Evolutionary conservation across 2,888 invertebrate genomes (phyloP).

Genomic region (Drosophila tripunctata): DNA sequence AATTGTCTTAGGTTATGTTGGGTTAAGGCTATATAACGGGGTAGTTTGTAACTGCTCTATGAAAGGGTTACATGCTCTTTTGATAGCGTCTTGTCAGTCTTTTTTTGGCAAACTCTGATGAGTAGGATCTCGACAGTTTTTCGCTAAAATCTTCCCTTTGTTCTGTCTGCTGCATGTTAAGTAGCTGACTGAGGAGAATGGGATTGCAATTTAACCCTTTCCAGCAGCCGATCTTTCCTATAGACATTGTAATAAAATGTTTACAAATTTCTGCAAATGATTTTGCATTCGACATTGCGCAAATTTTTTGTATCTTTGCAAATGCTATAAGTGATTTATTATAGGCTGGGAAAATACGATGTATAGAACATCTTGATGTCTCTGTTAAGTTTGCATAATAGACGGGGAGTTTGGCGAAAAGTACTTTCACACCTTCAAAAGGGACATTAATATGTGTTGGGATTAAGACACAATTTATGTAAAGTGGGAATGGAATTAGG

Average conservation of each 20-base stretch:
- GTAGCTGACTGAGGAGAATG: conserved; percentile 49
- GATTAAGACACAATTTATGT: background rate
- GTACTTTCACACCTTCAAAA: conserved; percentile 4
- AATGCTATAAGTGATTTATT: conserved; percentile 58
- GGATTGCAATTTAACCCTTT: conserved; percentile 17
- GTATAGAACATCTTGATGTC: conserved; percentile 34
- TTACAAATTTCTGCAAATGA: conserved; percentile 76
- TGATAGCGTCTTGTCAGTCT: conserved; percentile 40
- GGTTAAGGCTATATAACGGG: conserved; percentile 7
- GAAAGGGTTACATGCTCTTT: conserved; percentile 44
- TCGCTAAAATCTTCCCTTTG: conserved; percentile 42
- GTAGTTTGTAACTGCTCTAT: conserved; percentile 3
- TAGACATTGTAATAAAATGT: conserved; percentile 67
- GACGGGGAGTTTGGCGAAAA: background rate
- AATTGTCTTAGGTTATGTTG: conserved; percentile 10
- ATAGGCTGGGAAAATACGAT: conserved; percentile 41
- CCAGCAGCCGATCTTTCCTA: too few species aligned
- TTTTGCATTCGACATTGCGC: conserved; percentile 58
- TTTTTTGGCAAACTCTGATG: conserved; percentile 14
- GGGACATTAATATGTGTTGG: conserved; percentile 18
- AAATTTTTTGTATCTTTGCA: conserved; percentile 6
- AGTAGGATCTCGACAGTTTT: conserved; percentile 33
- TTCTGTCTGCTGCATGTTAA: conserved; percentile 48
- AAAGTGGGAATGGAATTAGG: background rate
- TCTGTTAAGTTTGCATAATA: conserved; percentile 43